Base-by-base conservation (phyloP, 2,797 vertebrate genomes). In the Betta splendens region DNA sequence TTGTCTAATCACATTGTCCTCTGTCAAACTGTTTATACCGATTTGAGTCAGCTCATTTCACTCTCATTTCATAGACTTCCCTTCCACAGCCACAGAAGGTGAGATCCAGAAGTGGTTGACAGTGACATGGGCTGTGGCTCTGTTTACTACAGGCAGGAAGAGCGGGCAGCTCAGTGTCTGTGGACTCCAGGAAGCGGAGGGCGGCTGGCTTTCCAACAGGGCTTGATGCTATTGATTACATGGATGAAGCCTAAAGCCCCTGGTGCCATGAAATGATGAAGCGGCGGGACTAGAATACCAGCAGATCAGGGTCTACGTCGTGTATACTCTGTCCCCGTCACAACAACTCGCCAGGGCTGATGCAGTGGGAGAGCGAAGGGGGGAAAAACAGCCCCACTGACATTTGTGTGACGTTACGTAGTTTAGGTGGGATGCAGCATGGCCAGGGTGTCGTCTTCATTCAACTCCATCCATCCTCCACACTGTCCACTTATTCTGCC, bases 291-390 rank as follows among this genome's bases (percentile, higher is more conserved):
- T 1, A 17, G 48, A 79, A 81, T 80, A 72, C 79, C 84, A 75
- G 74, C 60, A 56, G 69, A 60, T 64, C 70, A 53, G 43, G 55
- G 49, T 75, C 60, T 48, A 47, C 0, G 35, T 55, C 60, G 62
- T 75, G 73, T 85, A 64, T 77, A 62, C 59, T 80, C 69, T 79
- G 75, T 61, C 36, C 51, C 64, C 61, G 5, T 78, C 77, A 81
- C 77, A 85, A 75, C 81, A 86, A 50, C 56, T 36, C 29, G 17
- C 20, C 61, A 18, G 40, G 39, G 51, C 51, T 20, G 51, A 43
- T 28, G 38, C 53, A 9, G 66, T 4, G 40, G 36, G 57, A 45
- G 57, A 45, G 45, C n/a, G 13, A 8, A 3, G 43, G 17, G 22
- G 4, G 20, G 5, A 39, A 54, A 49, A 54, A 23, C n/a, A n/a